Conservation (phyloP, 1,140 invertebrate species). For the Protaetia brevitarsis region DNA sequence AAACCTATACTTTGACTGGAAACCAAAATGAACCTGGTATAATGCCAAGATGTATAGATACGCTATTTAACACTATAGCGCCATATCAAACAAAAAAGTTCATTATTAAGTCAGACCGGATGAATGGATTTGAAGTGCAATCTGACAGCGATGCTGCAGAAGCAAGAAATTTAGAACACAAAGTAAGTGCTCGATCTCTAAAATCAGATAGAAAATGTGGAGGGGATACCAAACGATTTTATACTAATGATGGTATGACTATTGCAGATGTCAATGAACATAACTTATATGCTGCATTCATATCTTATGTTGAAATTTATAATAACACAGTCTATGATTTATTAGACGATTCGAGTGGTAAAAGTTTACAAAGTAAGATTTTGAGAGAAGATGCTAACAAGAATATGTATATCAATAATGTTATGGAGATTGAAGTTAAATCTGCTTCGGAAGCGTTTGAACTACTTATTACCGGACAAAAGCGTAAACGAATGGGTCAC, state of each 20-base stretch:
- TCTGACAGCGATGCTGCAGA: conserved; percentile 82
- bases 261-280: conserved; percentile 74
- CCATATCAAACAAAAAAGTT: conserved; percentile 76
- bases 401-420: conserved; percentile 89
- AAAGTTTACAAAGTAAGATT: conserved; percentile 61
- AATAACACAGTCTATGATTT: conserved; percentile 98
- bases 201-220: conserved; percentile 19
- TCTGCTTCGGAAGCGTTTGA: conserved; percentile 90
- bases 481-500: conserved; percentile 80
- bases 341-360: conserved; percentile 65
- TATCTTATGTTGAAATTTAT: conserved; percentile 97
- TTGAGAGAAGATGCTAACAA: conserved; percentile 73
- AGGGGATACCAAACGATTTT: conserved; percentile 34
- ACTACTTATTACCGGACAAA: conserved; percentile 75
- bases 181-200: conserved; percentile 24
- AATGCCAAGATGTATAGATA: conserved; percentile 84
- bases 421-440: conserved; percentile 87
- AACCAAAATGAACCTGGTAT: conserved; percentile 76
- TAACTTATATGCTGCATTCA: conserved; percentile 84
- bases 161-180: conserved; percentile 59
- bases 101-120: conserved; percentile 87
- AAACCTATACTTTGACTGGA: conserved; percentile 94
- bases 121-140: conserved; percentile 92
- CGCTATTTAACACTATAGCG: conserved; percentile 87
- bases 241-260: conserved; percentile 41